These are phyloP conservation scores for Trilocha varians DNA, from an alignment of 2,888 invertebrate species.

Conservation along the genomic window DNA sequence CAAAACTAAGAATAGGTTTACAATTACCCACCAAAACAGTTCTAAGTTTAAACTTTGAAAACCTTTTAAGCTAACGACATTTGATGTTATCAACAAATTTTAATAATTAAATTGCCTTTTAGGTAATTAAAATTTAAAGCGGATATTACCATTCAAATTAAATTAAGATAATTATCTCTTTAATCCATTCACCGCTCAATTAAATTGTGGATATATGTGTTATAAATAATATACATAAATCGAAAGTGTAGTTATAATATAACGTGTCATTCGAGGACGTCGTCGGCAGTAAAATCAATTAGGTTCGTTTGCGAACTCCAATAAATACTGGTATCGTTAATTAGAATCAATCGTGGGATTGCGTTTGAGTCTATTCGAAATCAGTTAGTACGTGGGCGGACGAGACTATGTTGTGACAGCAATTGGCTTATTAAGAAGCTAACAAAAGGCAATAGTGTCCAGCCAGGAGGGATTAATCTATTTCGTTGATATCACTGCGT, in stretches of 20 bases:
- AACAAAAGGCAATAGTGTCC: constrained; percentile 45
- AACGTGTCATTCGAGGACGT: constrained; percentile 15
- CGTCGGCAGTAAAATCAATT: constrained; percentile 59
- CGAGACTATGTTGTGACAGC: constrained; percentile 46
- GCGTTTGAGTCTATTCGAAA: constrained; percentile 57
- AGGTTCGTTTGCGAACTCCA: constrained; percentile 65
- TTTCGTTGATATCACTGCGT: constrained; percentile 28
- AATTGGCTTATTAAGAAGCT: constrained; percentile 58
- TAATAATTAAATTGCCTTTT: no score
- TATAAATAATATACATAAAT: background rate
- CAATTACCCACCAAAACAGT: no score
- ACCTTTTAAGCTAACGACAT: no score
- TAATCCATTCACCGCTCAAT: no score
- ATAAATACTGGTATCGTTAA: constrained; percentile 72
- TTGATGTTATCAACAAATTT: no score
- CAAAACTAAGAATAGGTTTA: no score
- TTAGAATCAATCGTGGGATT: constrained; percentile 71
- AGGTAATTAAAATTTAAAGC: no score
- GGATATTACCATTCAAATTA: no score
- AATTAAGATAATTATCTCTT: no score
- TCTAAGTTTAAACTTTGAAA: no score
- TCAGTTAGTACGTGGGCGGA: constrained; percentile 52
- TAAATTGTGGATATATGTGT: background rate
- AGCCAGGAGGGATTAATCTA: constrained; percentile 37
- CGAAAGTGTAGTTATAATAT: background rate